A percentile compares a stretch with the other conserved stretches of the same genome.
Evolutionary conservation across 1,140 invertebrate genomes (phyloP).

Genomic region (Penaeus vannamei): DNA sequence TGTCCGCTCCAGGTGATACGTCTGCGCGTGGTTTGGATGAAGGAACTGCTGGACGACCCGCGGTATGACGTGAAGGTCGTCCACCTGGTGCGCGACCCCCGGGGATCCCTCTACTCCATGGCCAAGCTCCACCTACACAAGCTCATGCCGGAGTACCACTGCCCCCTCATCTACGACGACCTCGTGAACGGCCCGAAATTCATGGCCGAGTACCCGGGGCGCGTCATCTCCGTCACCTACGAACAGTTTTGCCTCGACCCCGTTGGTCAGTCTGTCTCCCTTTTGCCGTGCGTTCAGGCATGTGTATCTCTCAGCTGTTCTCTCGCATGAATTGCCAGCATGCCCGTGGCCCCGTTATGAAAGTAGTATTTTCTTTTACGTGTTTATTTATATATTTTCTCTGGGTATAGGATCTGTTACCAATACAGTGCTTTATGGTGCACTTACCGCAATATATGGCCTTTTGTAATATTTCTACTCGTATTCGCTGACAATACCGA

Average conservation of each 20-base stretch:
- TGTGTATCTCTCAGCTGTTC: too few relatives aligned
- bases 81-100: background rate
- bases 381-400: too few relatives aligned
- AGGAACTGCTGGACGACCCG: background rate
- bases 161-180: slow-evolving; percentile 8
- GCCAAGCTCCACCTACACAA: slow-evolving; percentile 8
- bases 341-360: too few relatives aligned
- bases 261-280: background rate
- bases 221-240: background rate
- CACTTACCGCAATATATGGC: too few relatives aligned
- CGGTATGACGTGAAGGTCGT: background rate
- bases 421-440: too few relatives aligned
- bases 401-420: too few relatives aligned
- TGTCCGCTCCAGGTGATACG: background rate
- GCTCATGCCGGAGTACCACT: background rate
- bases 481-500: too few relatives aligned
- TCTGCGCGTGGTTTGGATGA: background rate
- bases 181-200: background rate
- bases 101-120: slow-evolving; percentile 4
- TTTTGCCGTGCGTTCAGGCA: too few relatives aligned
- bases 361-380: too few relatives aligned
- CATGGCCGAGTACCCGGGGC: background rate
- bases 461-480: too few relatives aligned
- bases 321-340: too few relatives aligned
- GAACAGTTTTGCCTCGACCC: slow-evolving; percentile 9